Evolutionary conservation across 1,140 invertebrate species (phyloP), one percentile per base, ranked within the genome.

Genomic region (Drosophila punjabiensis): DNA sequence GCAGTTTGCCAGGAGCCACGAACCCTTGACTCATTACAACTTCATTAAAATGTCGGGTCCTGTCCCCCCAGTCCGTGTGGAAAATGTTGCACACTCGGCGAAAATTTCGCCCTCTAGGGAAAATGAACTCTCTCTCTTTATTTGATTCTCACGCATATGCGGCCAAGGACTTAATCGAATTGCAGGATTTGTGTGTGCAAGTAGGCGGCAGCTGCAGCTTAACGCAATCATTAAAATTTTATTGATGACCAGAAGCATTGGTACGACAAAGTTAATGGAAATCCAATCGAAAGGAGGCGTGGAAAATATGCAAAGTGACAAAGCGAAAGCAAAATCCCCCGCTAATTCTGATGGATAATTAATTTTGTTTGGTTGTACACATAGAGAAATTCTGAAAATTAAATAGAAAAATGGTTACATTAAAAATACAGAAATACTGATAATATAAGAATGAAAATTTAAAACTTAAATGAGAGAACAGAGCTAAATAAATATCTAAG

Each of bases 341-440:
- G 65, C 84, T 88, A 83, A 83, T 88, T 76, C 84, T 69, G 74
- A 88, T 71, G 81, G 85, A 89, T 89, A 88, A 88, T 88, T 88
- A 88, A 88, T 88, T 89, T 84, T 79, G 62, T 73, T 70, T 68
- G 73, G 81, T 62, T 39, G 43, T 53, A 30, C 75, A 81, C 76
- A 52, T 8, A 14, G 16, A 47, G 8, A 68, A 71, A 71, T 24
- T n/a, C 4, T 1, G 10, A 10, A 16, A 14, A 1, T 32, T 32
- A 28, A 41, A n/a, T 5, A 7, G 10, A 33, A 32, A 4, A 28
- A 14, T 4, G 5, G n/a, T 30, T 28, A 16, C 14, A 8, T 18
- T 50, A 10, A 10, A 28, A 18, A 6, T n/a, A 18, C 0, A 16
- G 18, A 1, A 4, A 18, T 11, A 3, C 2, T 11, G 7, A 53